Evolutionary conservation across 2,113 vertebrate genomes (phyloP), one percentile per base, ranked within the genome.

Genomic region (Chroicocephalus ridibundus): DNA sequence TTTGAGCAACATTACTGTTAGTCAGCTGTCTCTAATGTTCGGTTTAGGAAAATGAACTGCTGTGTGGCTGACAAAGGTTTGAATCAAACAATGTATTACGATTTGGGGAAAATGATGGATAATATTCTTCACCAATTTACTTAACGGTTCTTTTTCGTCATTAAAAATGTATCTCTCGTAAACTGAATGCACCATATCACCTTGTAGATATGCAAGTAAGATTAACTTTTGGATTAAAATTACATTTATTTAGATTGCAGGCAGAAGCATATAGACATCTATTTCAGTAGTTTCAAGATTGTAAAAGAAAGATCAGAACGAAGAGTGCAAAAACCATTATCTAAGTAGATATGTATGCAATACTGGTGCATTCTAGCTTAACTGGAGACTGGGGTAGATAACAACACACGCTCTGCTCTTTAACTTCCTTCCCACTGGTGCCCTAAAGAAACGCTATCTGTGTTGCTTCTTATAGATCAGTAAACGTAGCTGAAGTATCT

Each of bases 371-470:
- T 38, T 66, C 21, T 61, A 55, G 65, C 52, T 62, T 29, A 75
- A n/a, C 42, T 31, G n/a, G 15, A 78, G 18, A 17, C 4, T 16
- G 31, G 6, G 4, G 9, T 15, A 52, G 26, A 40, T 21, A 78
- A 42, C 29, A 72, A 10, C 22, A 52, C 1, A 0, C 1, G 5
- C 20, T 66, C 65, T 1, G 5, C 20, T 66, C 65, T 9, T 69
- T n/a, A 42, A 81, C 17, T 51, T 76, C n/a, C 8, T 44, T 68
- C 54, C 46, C 24, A 17, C 44, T 20, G 18, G 11, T 42, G 24
- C 34, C 42, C 11, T 52, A 32, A 14, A 19, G 32, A 74, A 86
- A 46, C 2, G 15, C 11, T 65, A 5, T 15, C 25, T 64, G 38
- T 19, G 8, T 4, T 34, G 7, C 21, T 76, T 36, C 38, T 70